Evolutionary conservation across 2,797 vertebrate genomes (phyloP).

Genomic region (Masticophis lateralis): DNA sequence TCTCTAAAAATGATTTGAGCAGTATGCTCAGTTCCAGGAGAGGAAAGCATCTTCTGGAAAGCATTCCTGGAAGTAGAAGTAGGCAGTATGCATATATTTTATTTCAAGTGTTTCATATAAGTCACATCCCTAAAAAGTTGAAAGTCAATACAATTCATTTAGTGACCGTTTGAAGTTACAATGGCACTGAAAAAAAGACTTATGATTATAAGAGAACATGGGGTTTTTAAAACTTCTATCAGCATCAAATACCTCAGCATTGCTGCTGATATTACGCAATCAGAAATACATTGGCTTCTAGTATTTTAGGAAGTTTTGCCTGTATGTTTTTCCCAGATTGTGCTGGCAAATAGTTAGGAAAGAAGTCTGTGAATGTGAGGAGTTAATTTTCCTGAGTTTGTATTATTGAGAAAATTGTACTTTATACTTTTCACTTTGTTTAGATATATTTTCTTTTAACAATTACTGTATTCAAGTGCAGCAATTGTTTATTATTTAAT

Average conservation of each 20-base stretch:
- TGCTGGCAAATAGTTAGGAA: not conserved
- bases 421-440: not conserved
- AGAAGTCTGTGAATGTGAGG: not conserved
- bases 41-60: not conserved
- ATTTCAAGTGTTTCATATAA: not conserved
- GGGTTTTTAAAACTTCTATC: not conserved
- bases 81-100: not conserved
- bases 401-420: not conserved
- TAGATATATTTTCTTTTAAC: slow-evolving; percentile 2
- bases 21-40: not conserved
- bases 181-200: too few relatives aligned
- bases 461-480: not conserved
- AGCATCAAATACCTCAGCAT: not conserved
- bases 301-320: not conserved
- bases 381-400: not conserved
- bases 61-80: not conserved
- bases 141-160: not conserved
- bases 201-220: not conserved
- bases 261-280: not conserved
- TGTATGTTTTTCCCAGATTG: not conserved
- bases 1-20: not conserved
- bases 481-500: not conserved
- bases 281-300: not conserved
- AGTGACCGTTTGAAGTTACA: too few relatives aligned
- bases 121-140: not conserved